These are phyloP conservation scores for Chaenocephalus aceratus DNA, from an alignment of 2,113 vertebrate species.

Conservation along the genomic window DNA sequence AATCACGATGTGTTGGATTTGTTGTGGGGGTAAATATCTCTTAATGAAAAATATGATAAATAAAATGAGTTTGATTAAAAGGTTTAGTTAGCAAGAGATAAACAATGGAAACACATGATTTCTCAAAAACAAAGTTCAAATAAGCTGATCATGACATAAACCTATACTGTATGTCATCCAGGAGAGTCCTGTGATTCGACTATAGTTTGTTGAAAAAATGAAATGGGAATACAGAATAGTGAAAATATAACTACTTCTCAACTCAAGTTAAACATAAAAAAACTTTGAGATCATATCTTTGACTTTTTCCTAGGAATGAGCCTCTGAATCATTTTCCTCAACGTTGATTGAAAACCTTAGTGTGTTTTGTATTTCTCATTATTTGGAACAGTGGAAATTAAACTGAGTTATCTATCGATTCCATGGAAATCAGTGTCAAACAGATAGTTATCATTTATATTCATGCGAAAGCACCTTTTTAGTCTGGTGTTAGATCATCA, in stretches of 20 bases:
- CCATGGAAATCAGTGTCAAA: neutral
- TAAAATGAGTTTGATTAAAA: neutral
- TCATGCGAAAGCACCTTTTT: neutral
- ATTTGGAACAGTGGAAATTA: neutral
- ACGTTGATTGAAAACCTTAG: neutral
- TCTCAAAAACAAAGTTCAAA: neutral
- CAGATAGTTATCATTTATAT: neutral
- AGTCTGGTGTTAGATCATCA: neutral
- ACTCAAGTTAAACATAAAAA: neutral
- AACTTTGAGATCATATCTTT: neutral
- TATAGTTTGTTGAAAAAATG: neutral
- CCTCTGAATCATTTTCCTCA: neutral
- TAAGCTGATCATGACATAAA: neutral
- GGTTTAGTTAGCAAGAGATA: neutral
- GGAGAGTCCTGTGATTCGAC: neutral
- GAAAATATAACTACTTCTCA: neutral
- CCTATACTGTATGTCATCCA: neutral
- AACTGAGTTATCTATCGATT: neutral
- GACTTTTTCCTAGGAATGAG: neutral
- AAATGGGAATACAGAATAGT: neutral
- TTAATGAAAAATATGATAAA: too few relatives aligned
- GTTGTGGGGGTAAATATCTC: too few relatives aligned
- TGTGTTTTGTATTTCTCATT: neutral
- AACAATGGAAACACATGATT: neutral
- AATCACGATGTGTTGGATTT: too few relatives aligned